Percentiles rank a stretch among this genome's conserved stretches.
These are phyloP conservation scores for Rhinoderma darwinii DNA, from an alignment of 2,113 vertebrate species.

Conservation along the genomic window DNA sequence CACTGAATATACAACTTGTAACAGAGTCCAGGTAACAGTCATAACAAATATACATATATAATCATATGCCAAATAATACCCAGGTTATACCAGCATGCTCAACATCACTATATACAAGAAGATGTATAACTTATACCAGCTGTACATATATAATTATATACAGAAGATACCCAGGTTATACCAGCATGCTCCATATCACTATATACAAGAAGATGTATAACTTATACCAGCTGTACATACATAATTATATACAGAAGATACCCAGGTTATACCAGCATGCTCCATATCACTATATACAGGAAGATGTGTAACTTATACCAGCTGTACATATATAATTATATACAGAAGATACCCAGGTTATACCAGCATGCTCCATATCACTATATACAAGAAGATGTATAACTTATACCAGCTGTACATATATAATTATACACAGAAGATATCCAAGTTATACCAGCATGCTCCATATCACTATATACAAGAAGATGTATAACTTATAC, in stretches of 20 bases:
- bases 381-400: background rate
- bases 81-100: background rate
- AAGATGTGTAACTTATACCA: background rate
- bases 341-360: too few species aligned
- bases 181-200: background rate
- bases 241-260: too few species aligned
- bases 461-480: too few species aligned
- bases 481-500: too few species aligned
- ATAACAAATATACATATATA: background rate
- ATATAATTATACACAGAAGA: background rate
- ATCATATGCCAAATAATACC: background rate
- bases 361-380: background rate
- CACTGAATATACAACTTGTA: background rate
- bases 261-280: too few species aligned
- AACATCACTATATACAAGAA: too few species aligned
- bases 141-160: background rate
- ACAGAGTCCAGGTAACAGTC: background rate
- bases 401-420: background rate
- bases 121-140: slow-evolving; percentile 18
- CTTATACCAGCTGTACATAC: background rate
- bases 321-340: background rate
- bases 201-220: background rate
- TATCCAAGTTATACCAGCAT: too few species aligned
- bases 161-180: background rate
- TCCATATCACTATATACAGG: background rate